Conservation (phyloP, 2,888 invertebrate genomes). For the Leptopilina myrica region DNA sequence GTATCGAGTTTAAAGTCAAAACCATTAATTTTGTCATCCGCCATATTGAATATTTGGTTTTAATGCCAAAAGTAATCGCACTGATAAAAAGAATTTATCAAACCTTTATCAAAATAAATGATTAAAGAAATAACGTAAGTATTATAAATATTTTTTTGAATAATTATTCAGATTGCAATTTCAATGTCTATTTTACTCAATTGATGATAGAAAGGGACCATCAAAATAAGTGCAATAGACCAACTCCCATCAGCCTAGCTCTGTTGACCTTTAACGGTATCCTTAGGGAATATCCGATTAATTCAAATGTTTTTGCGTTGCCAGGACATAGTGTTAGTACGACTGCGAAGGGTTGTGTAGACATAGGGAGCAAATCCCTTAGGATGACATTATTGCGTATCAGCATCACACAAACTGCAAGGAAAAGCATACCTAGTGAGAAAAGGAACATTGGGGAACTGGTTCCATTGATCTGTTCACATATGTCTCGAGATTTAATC, state of each 20-base stretch:
- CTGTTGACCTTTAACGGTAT: constrained; percentile 74
- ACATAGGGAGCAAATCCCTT: constrained; percentile 62
- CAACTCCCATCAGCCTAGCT: constrained; percentile 47
- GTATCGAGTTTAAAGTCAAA: too few relatives aligned
- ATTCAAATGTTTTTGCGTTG: constrained; percentile 75
- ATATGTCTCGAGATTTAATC: constrained; percentile 77
- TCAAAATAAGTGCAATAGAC: constrained; percentile 58
- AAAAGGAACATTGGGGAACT: constrained; percentile 45
- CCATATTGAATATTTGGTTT: too few relatives aligned
- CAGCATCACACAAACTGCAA: constrained; percentile 73
- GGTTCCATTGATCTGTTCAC: constrained; percentile 72
- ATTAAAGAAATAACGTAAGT: too few relatives aligned
- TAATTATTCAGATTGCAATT: too few relatives aligned
- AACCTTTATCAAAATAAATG: too few relatives aligned
- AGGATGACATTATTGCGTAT: constrained; percentile 74
- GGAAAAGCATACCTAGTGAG: constrained; percentile 25
- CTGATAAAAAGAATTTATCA: too few relatives aligned
- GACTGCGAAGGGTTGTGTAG: constrained; percentile 38
- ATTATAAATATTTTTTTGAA: too few relatives aligned
- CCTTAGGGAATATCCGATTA: constrained; percentile 74
- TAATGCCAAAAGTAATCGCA: too few relatives aligned
- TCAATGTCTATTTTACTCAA: constrained; percentile 11
- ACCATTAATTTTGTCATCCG: too few relatives aligned
- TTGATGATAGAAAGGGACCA: constrained; percentile 27
- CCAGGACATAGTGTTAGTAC: constrained; percentile 55